Percentiles rank a stretch among this genome's conserved stretches.
phyloP scores from a whole-genome alignment of 2,113 vertebrate genomes.

The Willisornis vidua region DNA sequence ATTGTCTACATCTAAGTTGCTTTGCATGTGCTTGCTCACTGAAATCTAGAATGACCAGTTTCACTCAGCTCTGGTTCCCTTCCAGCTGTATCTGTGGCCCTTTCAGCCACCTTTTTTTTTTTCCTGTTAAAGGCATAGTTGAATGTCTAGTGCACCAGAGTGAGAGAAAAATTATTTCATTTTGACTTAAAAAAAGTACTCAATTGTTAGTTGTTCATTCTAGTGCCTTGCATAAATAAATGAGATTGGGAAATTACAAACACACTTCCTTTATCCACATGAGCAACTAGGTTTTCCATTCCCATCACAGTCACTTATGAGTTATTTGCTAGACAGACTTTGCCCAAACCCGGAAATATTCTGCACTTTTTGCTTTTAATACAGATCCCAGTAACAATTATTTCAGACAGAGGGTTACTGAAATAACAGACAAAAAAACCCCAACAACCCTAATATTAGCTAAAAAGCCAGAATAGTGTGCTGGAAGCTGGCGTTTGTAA shows the following conservation, averaged over 20 bases:
- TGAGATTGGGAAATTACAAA: background rate
- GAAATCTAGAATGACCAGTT: background rate
- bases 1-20: background rate
- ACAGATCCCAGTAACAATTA: background rate
- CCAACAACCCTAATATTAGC: background rate
- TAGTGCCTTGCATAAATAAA: background rate
- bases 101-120: background rate
- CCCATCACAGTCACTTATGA: background rate
- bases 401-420: background rate
- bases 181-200: background rate
- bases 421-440: background rate
- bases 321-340: background rate
- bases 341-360: background rate
- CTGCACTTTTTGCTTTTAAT: background rate
- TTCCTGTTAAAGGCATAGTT: background rate
- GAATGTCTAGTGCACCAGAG: background rate
- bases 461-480: background rate
- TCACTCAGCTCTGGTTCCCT: background rate
- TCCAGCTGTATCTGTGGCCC: background rate
- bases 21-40: background rate
- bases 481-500: constrained; percentile 20
- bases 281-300: background rate
- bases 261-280: background rate
- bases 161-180: background rate
- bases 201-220: background rate